phyloP scores from a whole-genome alignment of 1,140 invertebrate genomes.

The Thalassaphorura encarpata region DNA sequence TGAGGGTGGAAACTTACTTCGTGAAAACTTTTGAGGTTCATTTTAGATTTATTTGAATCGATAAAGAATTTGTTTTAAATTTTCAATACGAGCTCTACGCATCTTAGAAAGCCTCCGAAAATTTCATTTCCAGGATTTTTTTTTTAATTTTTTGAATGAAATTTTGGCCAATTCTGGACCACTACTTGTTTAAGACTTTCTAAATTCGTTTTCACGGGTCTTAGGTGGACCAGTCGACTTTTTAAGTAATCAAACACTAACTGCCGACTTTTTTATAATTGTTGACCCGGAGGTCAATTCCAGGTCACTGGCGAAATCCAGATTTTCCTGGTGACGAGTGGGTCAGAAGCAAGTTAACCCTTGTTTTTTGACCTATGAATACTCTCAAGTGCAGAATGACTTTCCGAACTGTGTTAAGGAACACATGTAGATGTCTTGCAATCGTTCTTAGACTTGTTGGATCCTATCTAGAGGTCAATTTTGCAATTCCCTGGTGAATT shows the following conservation, averaged over 20 bases:
- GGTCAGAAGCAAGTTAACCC: neutral
- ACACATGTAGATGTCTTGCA: neutral
- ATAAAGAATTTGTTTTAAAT: neutral
- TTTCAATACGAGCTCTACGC: neutral
- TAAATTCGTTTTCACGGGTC: too few species aligned
- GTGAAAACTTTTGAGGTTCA: too few species aligned
- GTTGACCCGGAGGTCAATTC: neutral
- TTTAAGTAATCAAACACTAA: neutral
- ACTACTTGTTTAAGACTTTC: too few species aligned
- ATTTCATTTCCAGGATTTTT: too few species aligned
- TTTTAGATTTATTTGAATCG: neutral
- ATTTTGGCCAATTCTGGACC: too few species aligned
- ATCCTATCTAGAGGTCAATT: neutral
- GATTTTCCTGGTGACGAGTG: neutral
- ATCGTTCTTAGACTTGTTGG: neutral
- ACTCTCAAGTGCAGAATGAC: neutral
- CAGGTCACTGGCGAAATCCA: neutral
- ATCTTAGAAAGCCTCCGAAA: neutral
- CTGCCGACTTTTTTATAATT: neutral
- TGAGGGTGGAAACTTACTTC: too few species aligned
- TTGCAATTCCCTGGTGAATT: neutral
- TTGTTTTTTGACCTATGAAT: neutral
- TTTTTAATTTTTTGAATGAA: too few species aligned
- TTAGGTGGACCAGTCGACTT: neutral
- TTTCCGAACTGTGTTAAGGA: neutral